phyloP scores from a whole-genome alignment of 2,888 invertebrate species.

The Ecdyonurus torrentis region DNA sequence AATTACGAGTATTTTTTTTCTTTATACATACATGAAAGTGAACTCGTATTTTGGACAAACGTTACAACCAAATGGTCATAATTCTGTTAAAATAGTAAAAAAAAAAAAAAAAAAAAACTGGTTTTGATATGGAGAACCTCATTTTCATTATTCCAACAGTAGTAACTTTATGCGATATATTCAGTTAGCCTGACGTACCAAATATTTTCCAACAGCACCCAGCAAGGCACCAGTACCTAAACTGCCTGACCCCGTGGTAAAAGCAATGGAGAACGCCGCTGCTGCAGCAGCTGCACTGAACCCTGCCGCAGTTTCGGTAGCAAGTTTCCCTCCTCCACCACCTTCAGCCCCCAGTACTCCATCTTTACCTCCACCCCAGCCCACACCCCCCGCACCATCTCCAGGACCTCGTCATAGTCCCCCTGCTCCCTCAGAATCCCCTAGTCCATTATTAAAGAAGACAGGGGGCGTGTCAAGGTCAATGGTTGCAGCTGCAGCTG shows the following conservation, averaged over 20 bases:
- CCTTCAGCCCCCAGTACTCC: slow-evolving; percentile 26
- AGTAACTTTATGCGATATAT: too few relatives aligned
- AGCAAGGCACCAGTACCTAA: background rate
- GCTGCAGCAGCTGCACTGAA: slow-evolving; percentile 19
- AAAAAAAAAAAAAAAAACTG: too few relatives aligned
- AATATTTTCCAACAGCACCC: background rate
- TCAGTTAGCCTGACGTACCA: too few relatives aligned
- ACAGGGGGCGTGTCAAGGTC: slow-evolving; percentile 23
- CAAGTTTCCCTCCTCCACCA: slow-evolving; percentile 22
- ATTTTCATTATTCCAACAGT: too few relatives aligned
- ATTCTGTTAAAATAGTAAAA: too few relatives aligned
- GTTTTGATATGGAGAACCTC: too few relatives aligned
- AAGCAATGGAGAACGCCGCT: slow-evolving; percentile 24
- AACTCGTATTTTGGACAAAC: too few relatives aligned
- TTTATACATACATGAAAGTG: too few relatives aligned
- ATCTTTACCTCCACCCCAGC: slow-evolving; percentile 19
- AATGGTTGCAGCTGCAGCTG: slow-evolving; percentile 30
- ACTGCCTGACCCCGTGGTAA: background rate
- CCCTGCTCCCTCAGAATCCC: slow-evolving; percentile 51
- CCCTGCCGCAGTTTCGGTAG: slow-evolving; percentile 24
- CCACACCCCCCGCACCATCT: slow-evolving; percentile 10
- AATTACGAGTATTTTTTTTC: too few relatives aligned
- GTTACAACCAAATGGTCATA: too few relatives aligned
- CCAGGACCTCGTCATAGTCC: slow-evolving; percentile 43
- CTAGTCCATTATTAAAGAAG: slow-evolving; percentile 4